Percentiles rank a stretch among this genome's conserved stretches.
phyloP scores from a whole-genome alignment of 2,113 vertebrate species.

The Burhinus oedicnemus region DNA sequence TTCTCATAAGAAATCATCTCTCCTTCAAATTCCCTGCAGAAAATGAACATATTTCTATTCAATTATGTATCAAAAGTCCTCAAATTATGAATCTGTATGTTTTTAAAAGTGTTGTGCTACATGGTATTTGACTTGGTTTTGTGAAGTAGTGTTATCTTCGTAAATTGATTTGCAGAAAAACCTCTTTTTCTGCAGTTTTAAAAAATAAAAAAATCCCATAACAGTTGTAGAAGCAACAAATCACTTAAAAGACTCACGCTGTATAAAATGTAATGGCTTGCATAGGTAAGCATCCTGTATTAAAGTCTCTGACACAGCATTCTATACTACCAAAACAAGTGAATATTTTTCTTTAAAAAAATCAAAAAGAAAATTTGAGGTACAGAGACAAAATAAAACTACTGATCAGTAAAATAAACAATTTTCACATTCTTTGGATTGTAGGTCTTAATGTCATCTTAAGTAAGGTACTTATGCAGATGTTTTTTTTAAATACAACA shows the following conservation, averaged over 20 bases:
- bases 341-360: not conserved
- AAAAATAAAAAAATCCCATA: not conserved
- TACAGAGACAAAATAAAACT: not conserved
- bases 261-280: not conserved
- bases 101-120: not conserved
- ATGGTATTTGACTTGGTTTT: not conserved
- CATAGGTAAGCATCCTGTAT: not conserved
- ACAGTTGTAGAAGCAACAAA: not conserved
- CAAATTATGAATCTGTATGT: not conserved
- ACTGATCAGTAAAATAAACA: not conserved
- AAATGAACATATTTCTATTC: not conserved
- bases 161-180: not conserved
- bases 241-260: not conserved
- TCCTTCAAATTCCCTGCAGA: not conserved
- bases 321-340: not conserved
- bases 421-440: not conserved
- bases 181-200: rapidly evolving
- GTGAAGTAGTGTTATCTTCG: not conserved
- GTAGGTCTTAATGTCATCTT: not conserved
- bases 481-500: not conserved
- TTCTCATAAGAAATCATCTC: not conserved
- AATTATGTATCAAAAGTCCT: not conserved
- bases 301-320: not conserved
- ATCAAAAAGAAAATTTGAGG: not conserved
- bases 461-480: not conserved